Conservation (phyloP, 1,140 invertebrate species). For the Apocrypta bakeri region DNA sequence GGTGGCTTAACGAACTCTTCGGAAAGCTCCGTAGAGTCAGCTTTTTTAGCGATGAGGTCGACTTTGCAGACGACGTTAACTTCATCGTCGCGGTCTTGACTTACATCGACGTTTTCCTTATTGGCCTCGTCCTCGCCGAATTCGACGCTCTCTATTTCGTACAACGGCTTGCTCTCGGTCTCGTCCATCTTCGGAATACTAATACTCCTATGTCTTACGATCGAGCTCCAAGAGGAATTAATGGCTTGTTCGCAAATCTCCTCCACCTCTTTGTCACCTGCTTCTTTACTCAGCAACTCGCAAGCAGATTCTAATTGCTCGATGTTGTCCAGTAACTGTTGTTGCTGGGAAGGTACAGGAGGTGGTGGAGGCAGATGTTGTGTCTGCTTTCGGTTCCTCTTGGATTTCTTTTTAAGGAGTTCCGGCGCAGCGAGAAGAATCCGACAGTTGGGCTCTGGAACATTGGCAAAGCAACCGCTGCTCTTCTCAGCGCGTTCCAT, state of each 20-base stretch:
- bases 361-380: background rate
- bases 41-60: background rate
- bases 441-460: slow-evolving; percentile 58
- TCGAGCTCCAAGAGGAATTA: slow-evolving; percentile 57
- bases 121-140: slow-evolving; percentile 39
- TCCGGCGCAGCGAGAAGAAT: slow-evolving; percentile 49
- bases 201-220: slow-evolving; percentile 48
- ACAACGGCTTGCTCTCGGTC: background rate
- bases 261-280: slow-evolving; percentile 3
- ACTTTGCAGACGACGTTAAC: background rate
- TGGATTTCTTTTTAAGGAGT: slow-evolving; percentile 25
- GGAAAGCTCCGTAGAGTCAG: slow-evolving; percentile 28
- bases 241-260: background rate
- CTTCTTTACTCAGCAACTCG: background rate
- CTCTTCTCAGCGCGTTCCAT: slow-evolving; percentile 55
- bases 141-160: background rate
- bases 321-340: background rate
- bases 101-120: slow-evolving; percentile 8
- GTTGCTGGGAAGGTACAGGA: background rate
- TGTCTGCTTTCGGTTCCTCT: slow-evolving; percentile 9
- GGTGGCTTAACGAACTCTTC: slow-evolving; percentile 34
- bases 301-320: slow-evolving; percentile 1
- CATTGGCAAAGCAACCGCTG: background rate
- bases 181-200: slow-evolving; percentile 54
- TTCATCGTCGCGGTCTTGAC: background rate